Conservation (phyloP, 2,797 vertebrate genomes). For the Dromococcyx pavoninus region DNA sequence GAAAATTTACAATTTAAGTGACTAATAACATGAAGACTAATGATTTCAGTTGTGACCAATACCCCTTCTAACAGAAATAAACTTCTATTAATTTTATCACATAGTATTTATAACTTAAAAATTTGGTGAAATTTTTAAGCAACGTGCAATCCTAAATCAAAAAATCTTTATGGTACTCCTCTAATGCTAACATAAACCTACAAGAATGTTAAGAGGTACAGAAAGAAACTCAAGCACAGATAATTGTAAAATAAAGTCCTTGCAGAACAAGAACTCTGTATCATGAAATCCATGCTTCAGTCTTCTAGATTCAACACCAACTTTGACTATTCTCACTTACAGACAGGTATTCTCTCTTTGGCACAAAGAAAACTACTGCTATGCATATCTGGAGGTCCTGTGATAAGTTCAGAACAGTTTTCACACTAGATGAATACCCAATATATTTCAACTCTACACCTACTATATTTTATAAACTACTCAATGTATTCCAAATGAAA, state of each 20-base stretch:
- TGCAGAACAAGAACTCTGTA: not conserved
- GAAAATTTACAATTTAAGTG: not conserved
- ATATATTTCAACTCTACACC: not conserved
- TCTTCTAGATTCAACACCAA: not conserved
- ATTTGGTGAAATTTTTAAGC: not conserved
- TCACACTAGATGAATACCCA: not conserved
- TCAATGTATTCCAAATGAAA: not conserved
- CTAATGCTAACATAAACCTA: conserved; percentile 11
- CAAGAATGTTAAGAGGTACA: conserved; percentile 7
- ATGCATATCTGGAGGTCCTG: not conserved
- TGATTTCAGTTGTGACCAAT: not conserved
- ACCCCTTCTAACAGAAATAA: not conserved
- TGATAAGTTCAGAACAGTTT: not conserved
- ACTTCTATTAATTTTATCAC: not conserved
- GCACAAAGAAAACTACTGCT: not conserved
- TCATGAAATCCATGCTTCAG: not conserved
- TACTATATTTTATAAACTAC: not conserved
- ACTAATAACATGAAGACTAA: not conserved
- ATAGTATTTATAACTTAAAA: not conserved
- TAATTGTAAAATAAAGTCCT: not conserved
- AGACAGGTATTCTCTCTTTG: not conserved
- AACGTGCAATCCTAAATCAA: not conserved
- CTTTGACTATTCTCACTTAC: not conserved
- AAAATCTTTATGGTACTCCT: conserved; percentile 13
- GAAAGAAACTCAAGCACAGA: conserved; percentile 18